Conservation (phyloP, 92 coral and sea anemone genomes). For the Parazoanthus darwini region DNA sequence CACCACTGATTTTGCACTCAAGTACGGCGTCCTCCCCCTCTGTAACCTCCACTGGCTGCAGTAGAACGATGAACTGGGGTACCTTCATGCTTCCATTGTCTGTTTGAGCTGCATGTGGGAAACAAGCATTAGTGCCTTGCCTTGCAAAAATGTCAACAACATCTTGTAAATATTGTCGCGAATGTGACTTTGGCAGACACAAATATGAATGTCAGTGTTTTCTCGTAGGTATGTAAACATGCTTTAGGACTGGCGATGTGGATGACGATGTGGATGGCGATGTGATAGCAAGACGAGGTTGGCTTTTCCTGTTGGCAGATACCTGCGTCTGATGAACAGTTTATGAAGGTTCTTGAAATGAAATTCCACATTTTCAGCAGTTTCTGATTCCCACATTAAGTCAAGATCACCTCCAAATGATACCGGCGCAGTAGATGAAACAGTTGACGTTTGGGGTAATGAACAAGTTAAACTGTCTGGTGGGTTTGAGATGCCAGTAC, state of each 20-base stretch:
- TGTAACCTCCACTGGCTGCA: constrained; percentile 69
- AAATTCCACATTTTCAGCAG: not conserved
- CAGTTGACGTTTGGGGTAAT: not conserved
- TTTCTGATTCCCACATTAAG: not conserved
- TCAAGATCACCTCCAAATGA: not conserved
- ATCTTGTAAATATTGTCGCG: constrained; percentile 16
- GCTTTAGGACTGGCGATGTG: not conserved
- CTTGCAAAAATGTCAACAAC: constrained; percentile 13
- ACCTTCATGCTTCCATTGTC: constrained; percentile 44
- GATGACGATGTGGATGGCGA: not conserved
- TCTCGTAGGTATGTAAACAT: constrained; percentile 4
- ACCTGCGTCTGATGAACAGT: constrained; percentile 6
- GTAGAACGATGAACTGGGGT: constrained; percentile 73
- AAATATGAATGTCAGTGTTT: constrained; percentile 9
- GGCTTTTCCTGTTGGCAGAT: constrained; percentile 10
- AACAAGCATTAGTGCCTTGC: constrained; percentile 40
- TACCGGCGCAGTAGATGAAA: not conserved
- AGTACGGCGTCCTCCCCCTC: constrained; percentile 75
- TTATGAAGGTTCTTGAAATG: not conserved
- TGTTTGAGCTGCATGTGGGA: constrained; percentile 44
- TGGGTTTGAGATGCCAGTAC: not conserved
- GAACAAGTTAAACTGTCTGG: constrained; percentile 26
- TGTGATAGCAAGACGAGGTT: constrained; percentile 7
- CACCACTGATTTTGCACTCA: constrained; percentile 70
- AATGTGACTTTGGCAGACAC: constrained; percentile 34